phyloP scores from a whole-genome alignment of 64 coral and sea anemone species.

The Actinia equina region DNA sequence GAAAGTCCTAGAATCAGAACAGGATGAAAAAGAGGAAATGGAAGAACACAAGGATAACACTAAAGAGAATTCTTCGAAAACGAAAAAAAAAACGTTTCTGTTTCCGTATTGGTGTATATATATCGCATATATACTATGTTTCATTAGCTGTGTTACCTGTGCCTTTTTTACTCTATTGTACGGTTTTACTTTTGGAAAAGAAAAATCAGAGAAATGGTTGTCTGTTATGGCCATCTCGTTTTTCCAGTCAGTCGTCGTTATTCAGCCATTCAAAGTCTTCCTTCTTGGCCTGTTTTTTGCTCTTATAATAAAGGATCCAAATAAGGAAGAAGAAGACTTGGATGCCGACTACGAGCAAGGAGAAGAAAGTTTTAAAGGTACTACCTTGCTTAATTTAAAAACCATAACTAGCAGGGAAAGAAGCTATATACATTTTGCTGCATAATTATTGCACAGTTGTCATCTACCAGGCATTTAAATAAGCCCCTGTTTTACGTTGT shows the following conservation, averaged over 20 bases:
- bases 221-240: slow-evolving; percentile 87
- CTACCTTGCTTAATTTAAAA: too few relatives aligned
- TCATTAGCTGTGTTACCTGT: slow-evolving; percentile 32
- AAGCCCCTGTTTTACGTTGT: too few relatives aligned
- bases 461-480: too few relatives aligned
- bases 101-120: slow-evolving; percentile 88
- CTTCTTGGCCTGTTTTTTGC: slow-evolving; percentile 79
- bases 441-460: too few relatives aligned
- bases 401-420: too few relatives aligned
- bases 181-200: slow-evolving; percentile 72
- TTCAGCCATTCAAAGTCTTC: slow-evolving; percentile 91
- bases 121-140: slow-evolving; percentile 45
- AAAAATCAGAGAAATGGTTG: slow-evolving; percentile 80
- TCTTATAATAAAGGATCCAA: slow-evolving; percentile 87
- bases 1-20: neutral
- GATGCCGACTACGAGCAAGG: slow-evolving; percentile 14
- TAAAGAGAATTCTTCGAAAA: neutral
- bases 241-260: slow-evolving; percentile 76
- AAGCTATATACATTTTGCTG: too few relatives aligned
- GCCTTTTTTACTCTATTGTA: slow-evolving; percentile 72
- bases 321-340: slow-evolving; percentile 85
- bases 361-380: neutral
- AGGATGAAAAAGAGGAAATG: neutral
- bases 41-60: slow-evolving; percentile 9
- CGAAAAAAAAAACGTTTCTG: slow-evolving; percentile 8